Base-by-base conservation (phyloP, 2,113 vertebrate genomes). In the Austrofundulus limnaeus region DNA sequence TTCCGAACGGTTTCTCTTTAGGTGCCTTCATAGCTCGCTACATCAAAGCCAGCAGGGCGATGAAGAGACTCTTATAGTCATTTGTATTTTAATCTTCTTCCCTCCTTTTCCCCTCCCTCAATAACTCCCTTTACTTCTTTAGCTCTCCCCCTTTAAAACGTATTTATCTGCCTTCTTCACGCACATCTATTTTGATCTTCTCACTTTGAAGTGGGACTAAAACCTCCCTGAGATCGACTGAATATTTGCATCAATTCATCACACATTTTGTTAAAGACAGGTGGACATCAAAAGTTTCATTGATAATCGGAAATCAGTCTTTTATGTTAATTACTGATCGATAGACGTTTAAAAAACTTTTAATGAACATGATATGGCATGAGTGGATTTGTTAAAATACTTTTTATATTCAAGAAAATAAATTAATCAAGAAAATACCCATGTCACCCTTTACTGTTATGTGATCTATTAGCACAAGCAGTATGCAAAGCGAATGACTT, bases 11-110 rank as follows among this genome's bases (percentile, higher is more conserved):
- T 76, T 84, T 78, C 70, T 85, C 78, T 82, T 64, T 47, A 75
- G 78, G 73, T 74, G 63, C 66, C 74, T 86, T 77, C 76, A 64
- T 65, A 71, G 79, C 15, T 47, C 24, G 46, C 70, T 61, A 86
- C 88, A 85, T 92, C 90, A 91, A 89, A 91, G 88, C 67, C 12
- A 8, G 61, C 23, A 24, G 51, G 70, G 56, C 21, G 34, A 72
- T 25, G 58, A 70, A 45, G 66, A 43, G 51, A 28, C 75, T 78
- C 77, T 80, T 73, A 74, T 83, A 83, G 74, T 63, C 61, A 78
- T 90, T 84, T 88, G 56, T 81, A 88, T 90, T 89, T 82, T 70
- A 86, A 88, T 87, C 66, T 54, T 11, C 48, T 43, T n/a, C 75
- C 69, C 42, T n/a, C 58, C 57, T 38, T 23, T 49, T 46, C 31